phyloP scores from a whole-genome alignment of 2,113 vertebrate species.

The Elachura formosa region DNA sequence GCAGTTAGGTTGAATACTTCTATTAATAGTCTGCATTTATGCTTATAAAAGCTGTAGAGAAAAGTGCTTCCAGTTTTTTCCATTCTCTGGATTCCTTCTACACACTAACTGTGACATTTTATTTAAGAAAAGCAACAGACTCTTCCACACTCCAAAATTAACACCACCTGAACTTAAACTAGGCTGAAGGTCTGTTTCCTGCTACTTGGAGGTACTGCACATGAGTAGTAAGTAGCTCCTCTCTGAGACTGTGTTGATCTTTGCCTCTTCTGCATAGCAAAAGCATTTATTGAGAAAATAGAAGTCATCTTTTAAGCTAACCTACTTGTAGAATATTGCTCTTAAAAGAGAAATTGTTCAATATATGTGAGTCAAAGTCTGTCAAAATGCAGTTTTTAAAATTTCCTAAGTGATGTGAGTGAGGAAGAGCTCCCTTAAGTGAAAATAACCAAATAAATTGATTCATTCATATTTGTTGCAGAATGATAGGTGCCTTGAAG shows the following conservation, averaged over 20 bases:
- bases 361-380: background rate
- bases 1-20: background rate
- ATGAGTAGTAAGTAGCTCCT: background rate
- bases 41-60: background rate
- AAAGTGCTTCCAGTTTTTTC: background rate
- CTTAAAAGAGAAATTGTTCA: background rate
- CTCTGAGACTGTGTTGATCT: background rate
- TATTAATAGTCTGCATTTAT: background rate
- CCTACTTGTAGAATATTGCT: background rate
- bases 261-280: background rate
- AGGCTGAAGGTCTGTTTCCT: background rate
- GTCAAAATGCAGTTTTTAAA: background rate
- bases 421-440: background rate
- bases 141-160: background rate
- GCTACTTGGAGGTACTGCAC: background rate
- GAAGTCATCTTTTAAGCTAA: background rate
- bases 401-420: background rate
- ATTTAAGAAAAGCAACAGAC: background rate
- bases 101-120: background rate
- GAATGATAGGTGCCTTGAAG: background rate
- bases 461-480: background rate
- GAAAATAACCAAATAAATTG: background rate
- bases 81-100: background rate
- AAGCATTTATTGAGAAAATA: background rate
- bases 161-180: rapidly evolving